These are phyloP conservation scores for Hephaestus fuliginosus DNA, from an alignment of 2,797 vertebrate species.

Conservation along the genomic window DNA sequence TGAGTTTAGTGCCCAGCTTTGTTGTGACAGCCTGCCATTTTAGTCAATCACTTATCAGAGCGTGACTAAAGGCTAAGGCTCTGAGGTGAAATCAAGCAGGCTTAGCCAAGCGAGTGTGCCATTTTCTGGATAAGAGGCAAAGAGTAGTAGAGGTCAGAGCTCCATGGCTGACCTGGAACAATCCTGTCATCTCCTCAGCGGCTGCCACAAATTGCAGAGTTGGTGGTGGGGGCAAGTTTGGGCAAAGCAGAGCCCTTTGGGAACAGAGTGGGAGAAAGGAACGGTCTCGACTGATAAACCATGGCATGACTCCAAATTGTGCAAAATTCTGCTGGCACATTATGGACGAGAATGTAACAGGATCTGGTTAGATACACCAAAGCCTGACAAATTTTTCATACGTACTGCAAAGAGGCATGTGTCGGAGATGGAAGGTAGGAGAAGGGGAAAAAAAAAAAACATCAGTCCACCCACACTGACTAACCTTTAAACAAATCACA, in stretches of 20 bases:
- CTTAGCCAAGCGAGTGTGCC: slow-evolving; percentile 43
- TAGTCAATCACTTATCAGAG: slow-evolving; percentile 64
- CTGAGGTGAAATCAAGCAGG: slow-evolving; percentile 59
- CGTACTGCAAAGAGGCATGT: not conserved
- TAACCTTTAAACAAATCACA: slow-evolving; percentile 48
- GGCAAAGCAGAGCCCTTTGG: slow-evolving; percentile 5
- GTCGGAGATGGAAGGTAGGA: slow-evolving; percentile 20
- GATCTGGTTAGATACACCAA: slow-evolving; percentile 18
- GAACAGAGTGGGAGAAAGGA: slow-evolving; percentile 16
- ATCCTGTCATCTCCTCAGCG: slow-evolving; percentile 56
- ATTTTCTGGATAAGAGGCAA: slow-evolving; percentile 54
- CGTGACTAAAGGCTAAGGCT: slow-evolving; percentile 60
- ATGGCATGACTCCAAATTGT: not conserved
- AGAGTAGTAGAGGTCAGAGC: slow-evolving; percentile 55
- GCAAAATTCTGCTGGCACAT: slow-evolving; percentile 8
- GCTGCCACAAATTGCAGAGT: slow-evolving; percentile 33
- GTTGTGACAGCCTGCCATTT: slow-evolving; percentile 53
- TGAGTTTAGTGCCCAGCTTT: slow-evolving; percentile 35
- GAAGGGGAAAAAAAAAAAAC: slow-evolving; percentile 14
- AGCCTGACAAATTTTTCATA: slow-evolving; percentile 17
- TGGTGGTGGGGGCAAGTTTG: slow-evolving; percentile 14
- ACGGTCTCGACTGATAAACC: slow-evolving; percentile 3
- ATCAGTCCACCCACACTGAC: slow-evolving; percentile 11
- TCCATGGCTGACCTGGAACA: slow-evolving; percentile 63
- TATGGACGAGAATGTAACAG: slow-evolving; percentile 7